Percentiles rank a stretch among this genome's conserved stretches.
These are phyloP conservation scores for Cyanoliseus patagonus DNA, from an alignment of 2,113 vertebrate genomes.

Conservation along the genomic window DNA sequence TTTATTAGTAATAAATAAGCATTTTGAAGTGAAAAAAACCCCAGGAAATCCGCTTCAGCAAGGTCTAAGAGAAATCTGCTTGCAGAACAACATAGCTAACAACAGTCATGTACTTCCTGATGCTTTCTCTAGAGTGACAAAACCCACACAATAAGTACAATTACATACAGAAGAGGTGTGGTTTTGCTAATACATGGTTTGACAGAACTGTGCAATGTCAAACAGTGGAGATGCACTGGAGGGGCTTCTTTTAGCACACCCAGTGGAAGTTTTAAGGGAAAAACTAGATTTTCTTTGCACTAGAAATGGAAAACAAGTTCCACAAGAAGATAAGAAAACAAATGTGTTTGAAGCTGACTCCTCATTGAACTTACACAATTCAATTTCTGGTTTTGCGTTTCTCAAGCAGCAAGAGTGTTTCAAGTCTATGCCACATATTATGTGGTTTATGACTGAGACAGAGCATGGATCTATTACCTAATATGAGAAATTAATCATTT, in stretches of 20 bases:
- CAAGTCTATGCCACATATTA: not conserved
- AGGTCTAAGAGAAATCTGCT: not conserved
- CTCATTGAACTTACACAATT: not conserved
- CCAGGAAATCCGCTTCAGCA: not conserved
- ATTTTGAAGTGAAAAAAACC: not conserved
- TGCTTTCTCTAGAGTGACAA: not conserved
- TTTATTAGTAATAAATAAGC: not conserved
- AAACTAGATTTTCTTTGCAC: not conserved
- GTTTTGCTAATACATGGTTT: not conserved
- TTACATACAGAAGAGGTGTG: not conserved
- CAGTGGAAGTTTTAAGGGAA: not conserved
- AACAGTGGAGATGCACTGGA: not conserved
- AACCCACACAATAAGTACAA: not conserved
- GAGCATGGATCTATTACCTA: not conserved
- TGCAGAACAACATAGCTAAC: not conserved
- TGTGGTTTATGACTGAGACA: not conserved
- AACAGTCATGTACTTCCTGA: not conserved
- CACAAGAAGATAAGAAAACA: not conserved
- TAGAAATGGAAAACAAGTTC: not conserved
- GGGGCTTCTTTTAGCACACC: not conserved
- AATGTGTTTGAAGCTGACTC: not conserved
- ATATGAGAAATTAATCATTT: not conserved
- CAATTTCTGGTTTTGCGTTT: not conserved
- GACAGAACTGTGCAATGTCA: not conserved
- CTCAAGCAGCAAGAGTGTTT: not conserved